Percentiles rank a stretch among this genome's conserved stretches.
phyloP scores from a whole-genome alignment of 1,140 invertebrate genomes.

The Ceratina calcarata region DNA sequence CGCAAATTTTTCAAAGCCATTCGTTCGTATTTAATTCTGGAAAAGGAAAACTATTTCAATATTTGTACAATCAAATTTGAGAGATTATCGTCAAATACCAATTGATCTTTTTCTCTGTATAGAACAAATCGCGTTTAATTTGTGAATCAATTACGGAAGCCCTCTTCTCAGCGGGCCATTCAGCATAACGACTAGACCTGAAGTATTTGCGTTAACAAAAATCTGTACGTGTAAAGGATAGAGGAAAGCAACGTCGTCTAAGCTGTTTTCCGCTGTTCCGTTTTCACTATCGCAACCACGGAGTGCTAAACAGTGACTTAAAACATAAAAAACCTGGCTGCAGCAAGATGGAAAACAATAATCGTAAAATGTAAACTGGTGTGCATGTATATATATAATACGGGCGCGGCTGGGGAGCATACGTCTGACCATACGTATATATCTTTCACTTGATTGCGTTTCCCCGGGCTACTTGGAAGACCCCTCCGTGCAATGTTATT shows the following conservation, averaged over 20 bases:
- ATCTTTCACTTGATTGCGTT: not conserved
- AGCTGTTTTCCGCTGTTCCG: slow-evolving; percentile 45
- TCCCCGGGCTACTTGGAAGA: not conserved
- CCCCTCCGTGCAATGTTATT: not conserved
- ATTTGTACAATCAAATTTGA: not conserved
- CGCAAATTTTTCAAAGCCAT: slow-evolving; percentile 61
- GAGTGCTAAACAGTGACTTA: slow-evolving; percentile 54
- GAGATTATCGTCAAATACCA: not conserved
- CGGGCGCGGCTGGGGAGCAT: slow-evolving; percentile 20
- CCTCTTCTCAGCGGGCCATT: slow-evolving; percentile 79
- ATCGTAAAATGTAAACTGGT: slow-evolving; percentile 62
- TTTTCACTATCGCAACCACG: slow-evolving; percentile 27
- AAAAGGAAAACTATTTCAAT: not conserved
- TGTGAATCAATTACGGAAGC: slow-evolving; percentile 74
- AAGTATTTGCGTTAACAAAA: slow-evolving; percentile 69
- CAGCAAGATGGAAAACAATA: slow-evolving; percentile 55
- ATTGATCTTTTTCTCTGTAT: not conserved
- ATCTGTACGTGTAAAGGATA: slow-evolving; percentile 32
- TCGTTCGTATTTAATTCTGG: not conserved
- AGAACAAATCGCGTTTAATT: slow-evolving; percentile 54
- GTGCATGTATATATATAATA: slow-evolving; percentile 67
- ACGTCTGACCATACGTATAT: not conserved
- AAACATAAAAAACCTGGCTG: slow-evolving; percentile 58
- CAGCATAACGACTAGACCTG: slow-evolving; percentile 75
- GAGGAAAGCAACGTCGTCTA: slow-evolving; percentile 44